Conservation (phyloP, 2,113 vertebrate species). For the Dolichotis patagonum region DNA sequence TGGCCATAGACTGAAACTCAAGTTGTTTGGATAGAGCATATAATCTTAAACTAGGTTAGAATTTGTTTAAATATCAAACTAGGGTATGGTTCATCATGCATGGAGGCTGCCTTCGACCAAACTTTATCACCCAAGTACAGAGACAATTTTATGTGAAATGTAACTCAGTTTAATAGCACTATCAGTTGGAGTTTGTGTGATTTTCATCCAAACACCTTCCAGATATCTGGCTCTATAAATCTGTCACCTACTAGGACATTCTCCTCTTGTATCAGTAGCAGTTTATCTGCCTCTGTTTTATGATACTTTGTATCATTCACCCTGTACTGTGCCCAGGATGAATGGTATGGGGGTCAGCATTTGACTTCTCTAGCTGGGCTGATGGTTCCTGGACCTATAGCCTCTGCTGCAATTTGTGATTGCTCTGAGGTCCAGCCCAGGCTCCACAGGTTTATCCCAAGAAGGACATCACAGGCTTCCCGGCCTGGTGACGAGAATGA, state of each 20-base stretch:
- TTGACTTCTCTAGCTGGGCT: accelerated
- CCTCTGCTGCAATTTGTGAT: background rate
- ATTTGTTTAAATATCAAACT: background rate
- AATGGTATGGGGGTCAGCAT: too few species aligned
- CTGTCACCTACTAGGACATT: background rate
- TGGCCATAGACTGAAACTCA: background rate
- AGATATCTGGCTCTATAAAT: background rate
- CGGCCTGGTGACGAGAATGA: accelerated
- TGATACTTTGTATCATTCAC: background rate
- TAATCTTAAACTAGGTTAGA: background rate
- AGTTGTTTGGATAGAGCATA: background rate
- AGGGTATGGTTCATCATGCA: background rate
- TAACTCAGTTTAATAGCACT: background rate
- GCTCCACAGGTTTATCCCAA: background rate
- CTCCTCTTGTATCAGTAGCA: too few species aligned
- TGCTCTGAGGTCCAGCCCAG: accelerated
- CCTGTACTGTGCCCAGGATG: background rate
- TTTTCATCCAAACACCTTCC: background rate
- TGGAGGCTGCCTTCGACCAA: background rate
- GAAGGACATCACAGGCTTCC: background rate
- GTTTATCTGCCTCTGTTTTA: background rate
- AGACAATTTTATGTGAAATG: background rate
- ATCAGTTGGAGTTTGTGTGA: background rate
- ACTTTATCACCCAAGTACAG: background rate
- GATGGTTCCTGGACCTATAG: background rate